Conservation (phyloP, 2,113 vertebrate species). For the Syngnathoides biaculeatus region DNA sequence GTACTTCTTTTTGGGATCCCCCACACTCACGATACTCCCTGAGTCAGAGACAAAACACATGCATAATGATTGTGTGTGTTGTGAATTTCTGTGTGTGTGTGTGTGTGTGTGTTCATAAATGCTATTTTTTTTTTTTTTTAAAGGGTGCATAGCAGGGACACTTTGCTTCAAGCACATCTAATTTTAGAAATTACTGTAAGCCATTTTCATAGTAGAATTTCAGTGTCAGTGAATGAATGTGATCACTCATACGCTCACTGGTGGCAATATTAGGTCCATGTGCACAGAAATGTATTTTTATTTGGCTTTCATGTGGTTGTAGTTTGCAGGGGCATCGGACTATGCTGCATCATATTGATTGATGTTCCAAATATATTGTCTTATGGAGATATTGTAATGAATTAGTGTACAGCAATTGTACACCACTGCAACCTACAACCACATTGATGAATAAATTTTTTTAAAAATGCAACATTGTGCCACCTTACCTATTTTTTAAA, state of each 20-base stretch:
- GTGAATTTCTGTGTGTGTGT: neutral
- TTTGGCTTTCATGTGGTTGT: too few species aligned
- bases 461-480: too few species aligned
- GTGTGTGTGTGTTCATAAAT: neutral
- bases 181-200: neutral
- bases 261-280: neutral
- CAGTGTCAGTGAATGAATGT: neutral
- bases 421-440: too few species aligned
- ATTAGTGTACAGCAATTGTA: too few species aligned
- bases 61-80: constrained; percentile 13
- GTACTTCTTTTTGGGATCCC: constrained; percentile 98
- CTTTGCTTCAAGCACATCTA: neutral
- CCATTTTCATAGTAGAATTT: neutral
- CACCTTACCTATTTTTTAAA: too few species aligned
- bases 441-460: too few species aligned
- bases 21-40: constrained; percentile 98
- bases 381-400: too few species aligned
- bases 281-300: neutral
- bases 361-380: too few species aligned
- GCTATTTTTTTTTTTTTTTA: too few species aligned
- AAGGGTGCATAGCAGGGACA: neutral
- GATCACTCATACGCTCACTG: neutral
- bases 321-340: too few species aligned
- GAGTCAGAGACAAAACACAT: constrained; percentile 45
- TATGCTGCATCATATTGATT: too few species aligned